phyloP scores from a whole-genome alignment of 2,888 invertebrate genomes.

The Rugalucina vietnamica region DNA sequence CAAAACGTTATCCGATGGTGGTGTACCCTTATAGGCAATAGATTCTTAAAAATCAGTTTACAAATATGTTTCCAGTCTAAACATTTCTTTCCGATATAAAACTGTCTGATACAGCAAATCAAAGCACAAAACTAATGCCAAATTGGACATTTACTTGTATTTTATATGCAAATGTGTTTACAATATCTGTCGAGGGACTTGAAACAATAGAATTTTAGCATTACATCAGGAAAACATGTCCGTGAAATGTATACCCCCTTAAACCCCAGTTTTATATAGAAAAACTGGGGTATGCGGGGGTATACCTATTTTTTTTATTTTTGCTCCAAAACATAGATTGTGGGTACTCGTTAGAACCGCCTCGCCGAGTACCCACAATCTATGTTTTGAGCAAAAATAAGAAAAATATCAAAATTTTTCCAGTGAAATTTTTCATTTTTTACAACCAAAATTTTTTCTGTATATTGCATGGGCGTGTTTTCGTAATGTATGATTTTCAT shows the following conservation, averaged over 20 bases:
- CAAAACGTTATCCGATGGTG: not conserved
- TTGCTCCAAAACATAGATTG: no score
- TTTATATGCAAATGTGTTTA: not conserved
- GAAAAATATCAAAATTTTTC: no score
- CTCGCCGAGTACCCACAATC: not conserved
- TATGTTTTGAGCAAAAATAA: no score
- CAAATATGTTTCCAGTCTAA: not conserved
- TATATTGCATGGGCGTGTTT: no score
- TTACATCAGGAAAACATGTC: not conserved
- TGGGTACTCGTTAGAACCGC: not conserved
- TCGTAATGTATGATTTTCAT: no score
- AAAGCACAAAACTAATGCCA: not conserved
- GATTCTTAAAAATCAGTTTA: not conserved
- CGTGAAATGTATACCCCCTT: not conserved
- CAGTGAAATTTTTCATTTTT: no score
- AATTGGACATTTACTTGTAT: not conserved
- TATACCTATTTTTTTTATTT: no score
- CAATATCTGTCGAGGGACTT: not conserved
- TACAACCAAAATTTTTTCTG: no score
- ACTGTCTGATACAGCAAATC: not conserved
- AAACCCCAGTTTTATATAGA: not conserved
- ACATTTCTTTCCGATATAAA: not conserved
- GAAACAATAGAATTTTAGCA: not conserved
- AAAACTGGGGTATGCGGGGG: no score
- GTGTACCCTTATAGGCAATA: not conserved